Evolutionary conservation across 1,140 invertebrate species (phyloP), one percentile per base, ranked within the genome.

Genomic region (Calycopis cecrops): DNA sequence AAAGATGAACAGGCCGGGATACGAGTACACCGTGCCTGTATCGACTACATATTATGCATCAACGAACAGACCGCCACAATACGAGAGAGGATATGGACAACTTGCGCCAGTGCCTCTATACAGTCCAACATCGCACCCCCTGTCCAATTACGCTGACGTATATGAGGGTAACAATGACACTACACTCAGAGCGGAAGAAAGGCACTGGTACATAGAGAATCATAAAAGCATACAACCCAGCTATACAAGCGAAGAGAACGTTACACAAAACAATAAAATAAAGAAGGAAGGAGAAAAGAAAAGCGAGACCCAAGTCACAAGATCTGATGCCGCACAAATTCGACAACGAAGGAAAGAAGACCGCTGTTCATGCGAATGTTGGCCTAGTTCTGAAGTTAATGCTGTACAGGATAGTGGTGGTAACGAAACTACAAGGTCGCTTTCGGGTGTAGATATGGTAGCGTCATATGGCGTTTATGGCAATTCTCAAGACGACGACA

Each of bases 131-230:
- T 73, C 79, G 11, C 81, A 83, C 57, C 81, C 81, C 9, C 73
- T 84, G 16, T 81, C 78, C 17, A 85, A 85, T 65, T 86, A 86
- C 59, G 83, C 81, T 55, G 83, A 86, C 63, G 71, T 86, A 14
- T 88, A 88, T 57, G 87, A 88, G 63, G 87, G 87, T 37, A 88
- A 88, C 59, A 88, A 88, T 55, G 87, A 88, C 44, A 88, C 80
- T 9, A 88, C 87, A 28, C 79, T 88, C 3, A 61, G 87, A 65
- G 87, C 87, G 4, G 87, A 88, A 60, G 87, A 88, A 60, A 71
- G 85, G 40, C 85, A 88, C 49, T 88, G 87, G 87, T 88, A 88
- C 53, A 82, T 88, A 81, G 87, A 88, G 65, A 88, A 88, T 37
- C 87, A 88, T 63, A 87, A 86, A 64, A 88, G 74, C 63, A 62